Evolutionary conservation across 2,888 invertebrate genomes (phyloP), one percentile per base, ranked within the genome.

Genomic region (Microplitis manilae): DNA sequence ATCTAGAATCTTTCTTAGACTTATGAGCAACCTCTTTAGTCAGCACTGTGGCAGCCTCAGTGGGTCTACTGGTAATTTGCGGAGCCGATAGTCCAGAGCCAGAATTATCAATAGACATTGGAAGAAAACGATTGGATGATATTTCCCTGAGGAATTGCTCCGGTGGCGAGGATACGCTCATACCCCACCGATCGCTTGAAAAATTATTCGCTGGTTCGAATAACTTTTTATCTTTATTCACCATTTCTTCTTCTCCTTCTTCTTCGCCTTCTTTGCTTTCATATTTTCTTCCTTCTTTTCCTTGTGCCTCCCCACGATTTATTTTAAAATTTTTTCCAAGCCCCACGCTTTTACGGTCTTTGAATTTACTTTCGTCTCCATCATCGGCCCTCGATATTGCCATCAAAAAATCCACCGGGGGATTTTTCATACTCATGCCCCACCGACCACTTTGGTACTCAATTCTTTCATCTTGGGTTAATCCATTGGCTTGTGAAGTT

Each of bases 111-210:
- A n/a, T n/a, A 67, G 40, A 67, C 6, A 67, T 67, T 20, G 40
- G 40, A 15, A 15, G 50, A 38, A n/a, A 38, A n/a, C 38, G 39
- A 62, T 62, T 62, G 41, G 65, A 30, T 65, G 13, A 20, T 65
- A 77, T 75, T 77, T 79, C 80, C 68, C 76, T 72, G 76, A 81
- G 79, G 79, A 82, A 83, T 74, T 83, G 73, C 70, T 70, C 40
- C 9, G 79, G 68, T 68, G 79, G 76, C 65, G 71, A 79, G 73
- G 50, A 68, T 75, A 73, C 65, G 41, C 68, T 79, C 79, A 78
- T 78, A 71, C 77, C 75, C 81, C 80, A 77, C 75, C 77, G 77
- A 77, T 77, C 81, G 64, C 69, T 78, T 61, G 67, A 73, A 75
- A 80, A 79, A 67, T 60, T 67, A 9, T 70, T 79, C 20, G 17